Percentiles rank a stretch among this genome's conserved stretches.
Evolutionary conservation across 2,888 invertebrate genomes (phyloP).

Genomic region (Pegoplata infirma): DNA sequence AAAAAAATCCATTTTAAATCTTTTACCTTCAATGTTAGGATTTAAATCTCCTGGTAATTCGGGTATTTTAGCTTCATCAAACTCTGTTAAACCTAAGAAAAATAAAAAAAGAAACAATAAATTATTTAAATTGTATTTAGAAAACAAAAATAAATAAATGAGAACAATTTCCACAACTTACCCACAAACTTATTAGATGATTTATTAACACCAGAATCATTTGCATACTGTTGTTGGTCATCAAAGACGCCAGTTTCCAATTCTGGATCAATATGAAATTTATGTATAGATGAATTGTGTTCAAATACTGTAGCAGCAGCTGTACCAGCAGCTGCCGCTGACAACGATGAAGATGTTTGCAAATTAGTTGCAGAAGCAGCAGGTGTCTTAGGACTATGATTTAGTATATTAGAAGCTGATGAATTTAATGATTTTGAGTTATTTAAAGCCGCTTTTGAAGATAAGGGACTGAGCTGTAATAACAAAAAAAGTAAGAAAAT

Average conservation of each 20-base stretch:
- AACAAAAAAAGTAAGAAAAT: conserved; percentile 47
- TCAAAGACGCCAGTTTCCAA: conserved; percentile 38
- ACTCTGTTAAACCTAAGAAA: conserved; percentile 70
- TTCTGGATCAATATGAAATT: conserved; percentile 60
- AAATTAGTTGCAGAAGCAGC: conserved; percentile 23
- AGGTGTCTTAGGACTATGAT: conserved; percentile 29
- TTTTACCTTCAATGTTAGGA: conserved; percentile 68
- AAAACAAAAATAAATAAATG: not conserved
- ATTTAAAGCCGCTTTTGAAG: conserved; percentile 65
- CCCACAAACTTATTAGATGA: conserved; percentile 60
- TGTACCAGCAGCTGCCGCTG: conserved; percentile 47
- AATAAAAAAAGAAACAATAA: conserved; percentile 11
- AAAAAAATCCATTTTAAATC: too few relatives aligned
- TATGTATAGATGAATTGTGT: conserved; percentile 46
- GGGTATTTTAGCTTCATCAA: conserved; percentile 72
- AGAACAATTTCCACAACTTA: conserved; percentile 20
- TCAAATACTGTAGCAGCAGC: conserved; percentile 42
- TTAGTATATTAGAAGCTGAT: not conserved
- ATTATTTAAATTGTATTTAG: too few relatives aligned
- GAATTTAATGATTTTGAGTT: conserved; percentile 57
- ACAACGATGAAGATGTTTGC: too few relatives aligned
- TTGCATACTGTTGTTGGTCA: conserved; percentile 28
- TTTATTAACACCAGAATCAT: conserved; percentile 50
- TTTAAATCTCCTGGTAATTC: conserved; percentile 66
- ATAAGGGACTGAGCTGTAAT: conserved; percentile 70